phyloP scores from a whole-genome alignment of 2,888 invertebrate genomes.

The Keiferia lycopersicella region DNA sequence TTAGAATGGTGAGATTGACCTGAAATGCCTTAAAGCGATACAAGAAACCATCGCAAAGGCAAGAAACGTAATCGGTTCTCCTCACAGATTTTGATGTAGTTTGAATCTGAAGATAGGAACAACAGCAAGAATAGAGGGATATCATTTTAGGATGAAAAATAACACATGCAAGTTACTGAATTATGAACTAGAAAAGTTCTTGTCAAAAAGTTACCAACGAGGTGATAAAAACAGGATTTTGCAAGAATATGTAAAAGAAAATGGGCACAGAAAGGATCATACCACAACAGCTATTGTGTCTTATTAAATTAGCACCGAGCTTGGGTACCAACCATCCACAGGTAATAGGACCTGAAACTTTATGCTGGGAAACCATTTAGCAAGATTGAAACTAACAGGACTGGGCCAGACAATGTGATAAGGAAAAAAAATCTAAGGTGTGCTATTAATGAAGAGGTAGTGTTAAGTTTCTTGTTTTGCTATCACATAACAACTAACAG shows the following conservation, averaged over 20 bases:
- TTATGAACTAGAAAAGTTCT: slow-evolving; percentile 31
- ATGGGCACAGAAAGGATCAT: slow-evolving; percentile 16
- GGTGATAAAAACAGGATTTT: not conserved
- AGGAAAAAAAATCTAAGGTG: not conserved
- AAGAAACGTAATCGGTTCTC: not conserved
- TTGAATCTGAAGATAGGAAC: not conserved
- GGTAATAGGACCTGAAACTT: slow-evolving; percentile 20
- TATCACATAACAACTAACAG: too few species aligned
- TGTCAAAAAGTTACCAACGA: slow-evolving; percentile 7
- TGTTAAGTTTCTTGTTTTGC: too few species aligned
- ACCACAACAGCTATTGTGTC: slow-evolving; percentile 26
- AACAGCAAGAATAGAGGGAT: too few species aligned
- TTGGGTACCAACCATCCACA: not conserved
- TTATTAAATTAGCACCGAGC: slow-evolving; percentile 25
- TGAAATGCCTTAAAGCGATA: slow-evolving; percentile 39
- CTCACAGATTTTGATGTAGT: not conserved
- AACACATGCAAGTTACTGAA: slow-evolving; percentile 12
- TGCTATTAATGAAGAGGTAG: too few species aligned
- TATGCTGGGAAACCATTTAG: not conserved
- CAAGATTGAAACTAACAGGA: not conserved
- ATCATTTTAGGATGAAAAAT: not conserved
- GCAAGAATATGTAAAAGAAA: not conserved
- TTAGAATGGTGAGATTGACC: slow-evolving; percentile 30
- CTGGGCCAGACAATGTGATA: not conserved
- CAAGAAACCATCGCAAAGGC: not conserved